Conservation (phyloP, 2,113 vertebrate species). For the Syrmaticus mikado region DNA sequence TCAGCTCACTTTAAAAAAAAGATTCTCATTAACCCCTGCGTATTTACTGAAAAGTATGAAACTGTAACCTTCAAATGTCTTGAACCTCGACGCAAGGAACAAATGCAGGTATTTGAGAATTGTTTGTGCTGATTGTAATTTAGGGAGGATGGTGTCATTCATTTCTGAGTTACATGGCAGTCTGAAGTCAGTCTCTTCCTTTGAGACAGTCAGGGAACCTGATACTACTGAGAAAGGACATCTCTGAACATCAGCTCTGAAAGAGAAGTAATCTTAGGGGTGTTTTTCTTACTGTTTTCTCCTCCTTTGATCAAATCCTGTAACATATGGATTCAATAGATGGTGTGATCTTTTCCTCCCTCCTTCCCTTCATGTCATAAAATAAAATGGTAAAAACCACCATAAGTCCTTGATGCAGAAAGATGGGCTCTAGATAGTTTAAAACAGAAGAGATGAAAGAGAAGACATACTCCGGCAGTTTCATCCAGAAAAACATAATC, state of each 20-base stretch:
- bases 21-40: not conserved
- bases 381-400: slow-evolving; percentile 19
- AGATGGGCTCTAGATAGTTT: not conserved
- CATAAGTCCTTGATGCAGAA: slow-evolving; percentile 1
- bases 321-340: not conserved
- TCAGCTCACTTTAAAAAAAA: not conserved
- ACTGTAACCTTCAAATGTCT: not conserved
- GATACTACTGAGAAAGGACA: not conserved
- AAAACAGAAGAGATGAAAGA: not conserved
- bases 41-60: not conserved
- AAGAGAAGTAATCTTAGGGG: not conserved
- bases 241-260: not conserved
- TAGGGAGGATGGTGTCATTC: not conserved
- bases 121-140: not conserved
- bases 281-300: not conserved
- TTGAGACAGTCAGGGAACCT: not conserved
- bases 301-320: not conserved
- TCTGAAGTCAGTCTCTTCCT: not conserved
- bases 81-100: not conserved
- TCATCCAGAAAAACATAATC: not conserved
- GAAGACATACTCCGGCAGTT: not conserved
- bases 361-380: not conserved
- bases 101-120: not conserved
- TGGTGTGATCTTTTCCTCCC: not conserved
- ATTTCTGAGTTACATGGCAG: not conserved